Conservation (phyloP, 2,797 vertebrate species). For the Ficedula albicollis region DNA sequence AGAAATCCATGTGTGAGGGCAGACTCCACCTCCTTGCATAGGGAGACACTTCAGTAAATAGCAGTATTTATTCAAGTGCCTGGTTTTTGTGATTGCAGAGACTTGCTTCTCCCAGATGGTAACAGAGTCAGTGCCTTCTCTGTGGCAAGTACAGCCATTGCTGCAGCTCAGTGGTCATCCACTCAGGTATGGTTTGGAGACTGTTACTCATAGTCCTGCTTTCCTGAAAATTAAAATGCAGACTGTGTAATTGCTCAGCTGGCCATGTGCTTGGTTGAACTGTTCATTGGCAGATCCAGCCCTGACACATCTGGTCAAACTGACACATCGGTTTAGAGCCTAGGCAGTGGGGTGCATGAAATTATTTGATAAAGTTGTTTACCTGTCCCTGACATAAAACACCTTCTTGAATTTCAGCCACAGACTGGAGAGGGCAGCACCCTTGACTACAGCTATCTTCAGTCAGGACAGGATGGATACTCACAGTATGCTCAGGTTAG, state of each 20-base stretch:
- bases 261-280: not conserved
- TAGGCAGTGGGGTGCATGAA: not conserved
- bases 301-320: not conserved
- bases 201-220: not conserved
- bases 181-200: constrained; percentile 83
- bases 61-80: not conserved
- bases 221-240: not conserved
- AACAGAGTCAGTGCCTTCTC: constrained; percentile 97
- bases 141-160: constrained; percentile 97
- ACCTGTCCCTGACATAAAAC: not conserved
- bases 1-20: not conserved
- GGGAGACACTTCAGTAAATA: not conserved
- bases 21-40: not conserved
- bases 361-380: not conserved
- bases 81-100: constrained; percentile 79
- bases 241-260: fast-evolving
- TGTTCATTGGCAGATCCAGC: not conserved
- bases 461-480: constrained; percentile 89
- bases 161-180: constrained; percentile 98
- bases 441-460: constrained; percentile 89
- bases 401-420: constrained; percentile 74
- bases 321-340: not conserved
- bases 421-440: constrained; percentile 86
- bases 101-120: constrained; percentile 92
- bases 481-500: constrained; percentile 87